A percentile compares a stretch with the other conserved stretches of the same genome.
phyloP scores from a whole-genome alignment of 2,113 vertebrate species.

The Bagarius yarrelli region DNA sequence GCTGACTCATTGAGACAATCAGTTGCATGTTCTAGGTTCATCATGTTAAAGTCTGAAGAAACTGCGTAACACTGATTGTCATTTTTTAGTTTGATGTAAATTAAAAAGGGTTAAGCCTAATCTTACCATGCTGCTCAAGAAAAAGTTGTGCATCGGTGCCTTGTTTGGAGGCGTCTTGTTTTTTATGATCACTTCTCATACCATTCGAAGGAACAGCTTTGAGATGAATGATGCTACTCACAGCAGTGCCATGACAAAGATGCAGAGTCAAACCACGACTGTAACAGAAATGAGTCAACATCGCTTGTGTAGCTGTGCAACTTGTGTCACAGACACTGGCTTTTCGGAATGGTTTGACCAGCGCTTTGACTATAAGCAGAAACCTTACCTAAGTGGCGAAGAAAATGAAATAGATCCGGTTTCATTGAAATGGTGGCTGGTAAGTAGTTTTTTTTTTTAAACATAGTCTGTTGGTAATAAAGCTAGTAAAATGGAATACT shows the following conservation, averaged over 20 bases:
- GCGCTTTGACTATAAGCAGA: conserved; percentile 59
- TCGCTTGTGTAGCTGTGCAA: conserved; percentile 34
- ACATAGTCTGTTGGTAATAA: no score
- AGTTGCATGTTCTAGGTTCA: not conserved
- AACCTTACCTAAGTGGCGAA: conserved; percentile 58
- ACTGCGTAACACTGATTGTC: conserved; percentile 12
- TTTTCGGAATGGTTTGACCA: conserved; percentile 68
- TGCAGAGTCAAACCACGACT: not conserved
- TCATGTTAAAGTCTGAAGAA: conserved; percentile 2
- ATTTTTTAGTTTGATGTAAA: conserved; percentile 7
- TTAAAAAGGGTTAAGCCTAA: not conserved
- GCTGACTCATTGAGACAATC: not conserved
- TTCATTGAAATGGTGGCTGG: conserved; percentile 77
- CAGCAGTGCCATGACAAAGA: not conserved
- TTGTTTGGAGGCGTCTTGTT: conserved; percentile 61
- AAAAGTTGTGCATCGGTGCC: conserved; percentile 60
- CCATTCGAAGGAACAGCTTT: conserved; percentile 56
- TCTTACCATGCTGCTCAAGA: conserved; percentile 63
- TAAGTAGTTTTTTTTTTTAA: conserved; percentile 57
- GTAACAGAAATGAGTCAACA: not conserved
- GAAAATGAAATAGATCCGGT: conserved; percentile 55
- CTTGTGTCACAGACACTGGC: conserved; percentile 49
- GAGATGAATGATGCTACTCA: not conserved
- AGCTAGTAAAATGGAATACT: not conserved
- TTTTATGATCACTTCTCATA: conserved; percentile 67